Base-by-base conservation (phyloP, 2,888 invertebrate species). In the Callyntrura guangdongensis region DNA sequence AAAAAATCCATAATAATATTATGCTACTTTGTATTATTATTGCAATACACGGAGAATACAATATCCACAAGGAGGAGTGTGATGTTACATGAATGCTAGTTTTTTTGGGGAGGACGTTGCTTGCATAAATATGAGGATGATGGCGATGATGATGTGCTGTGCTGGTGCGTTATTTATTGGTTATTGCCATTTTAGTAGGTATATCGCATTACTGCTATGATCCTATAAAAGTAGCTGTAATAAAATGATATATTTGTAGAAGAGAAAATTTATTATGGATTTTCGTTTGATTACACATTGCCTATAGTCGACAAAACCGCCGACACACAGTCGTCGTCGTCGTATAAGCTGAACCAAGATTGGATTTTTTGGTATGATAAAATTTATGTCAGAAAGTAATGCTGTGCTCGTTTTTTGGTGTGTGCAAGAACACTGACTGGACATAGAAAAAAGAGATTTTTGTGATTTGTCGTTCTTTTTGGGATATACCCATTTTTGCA, bases 341-440 rank as follows among this genome's bases (percentile, higher is more conserved):
- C 69, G 3, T 36, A 36, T 36, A 36, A 2, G 47, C n/a, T 69
- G 5, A 25, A 22, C 69, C 17, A 49, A 89, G 89, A 89, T 89
- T 84, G 89, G 74, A n/a, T n/a, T 27, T 83, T 89, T 82, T 79
- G 27, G n/a, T 81, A 45, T 45, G 79, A 86, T 79, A 79, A 86
- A 86, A 79, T 86, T 12, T 36, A 49, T 77, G 74, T 53, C 74
- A 77, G 22, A 49, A 77, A 47, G 47, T 67, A 47, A 22, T 25
- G 36, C 36, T 36, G 6, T 36, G 36, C 36, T 36, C 36, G 3
- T 36, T 69, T 69, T 85, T 56, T 53, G 61, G 49, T n/a, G 27
- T 9, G 22, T 67, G 67, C 20, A 17, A 69, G 47, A 1, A 5
- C 11, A 14, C 25, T 45, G 53, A 22, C 82, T 81, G 59, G 59